These are phyloP conservation scores for Oreortyx pictus DNA, from an alignment of 2,797 vertebrate genomes.

Conservation along the genomic window DNA sequence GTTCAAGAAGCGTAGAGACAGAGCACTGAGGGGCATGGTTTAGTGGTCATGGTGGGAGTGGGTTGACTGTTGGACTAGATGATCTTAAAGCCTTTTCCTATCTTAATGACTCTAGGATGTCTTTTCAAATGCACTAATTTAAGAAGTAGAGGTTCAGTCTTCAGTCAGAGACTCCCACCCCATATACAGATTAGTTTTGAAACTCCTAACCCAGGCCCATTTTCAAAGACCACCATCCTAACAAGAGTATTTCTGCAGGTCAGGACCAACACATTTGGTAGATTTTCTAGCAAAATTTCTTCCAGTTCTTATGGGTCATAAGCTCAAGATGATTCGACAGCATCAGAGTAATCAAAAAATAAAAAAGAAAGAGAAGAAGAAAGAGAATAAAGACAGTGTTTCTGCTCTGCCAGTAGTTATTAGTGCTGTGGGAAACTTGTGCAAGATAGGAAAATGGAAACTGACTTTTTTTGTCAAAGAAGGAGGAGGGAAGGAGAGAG, in stretches of 20 bases:
- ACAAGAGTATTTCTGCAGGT: neutral
- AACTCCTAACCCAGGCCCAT: neutral
- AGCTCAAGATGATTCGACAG: neutral
- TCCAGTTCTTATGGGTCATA: neutral
- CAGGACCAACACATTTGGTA: neutral
- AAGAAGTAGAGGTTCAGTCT: neutral
- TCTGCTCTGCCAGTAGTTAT: neutral
- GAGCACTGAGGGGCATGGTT: no score
- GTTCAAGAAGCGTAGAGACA: no score
- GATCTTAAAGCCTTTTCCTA: no score
- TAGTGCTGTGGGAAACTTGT: neutral
- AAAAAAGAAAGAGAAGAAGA: accelerated
- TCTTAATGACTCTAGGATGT: no score
- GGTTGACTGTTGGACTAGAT: no score
- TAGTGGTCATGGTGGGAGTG: no score
- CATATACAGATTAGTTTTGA: neutral
- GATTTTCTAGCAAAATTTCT: neutral
- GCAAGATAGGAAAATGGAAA: neutral
- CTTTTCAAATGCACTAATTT: neutral
- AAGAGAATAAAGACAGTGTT: neutral
- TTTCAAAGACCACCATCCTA: neutral
- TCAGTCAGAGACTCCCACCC: accelerated
- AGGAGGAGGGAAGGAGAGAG: neutral
- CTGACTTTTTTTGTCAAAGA: neutral
- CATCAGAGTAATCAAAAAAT: accelerated